Base-by-base conservation (phyloP, 2,113 vertebrate genomes). In the Oncorhynchus gorbuscha region DNA sequence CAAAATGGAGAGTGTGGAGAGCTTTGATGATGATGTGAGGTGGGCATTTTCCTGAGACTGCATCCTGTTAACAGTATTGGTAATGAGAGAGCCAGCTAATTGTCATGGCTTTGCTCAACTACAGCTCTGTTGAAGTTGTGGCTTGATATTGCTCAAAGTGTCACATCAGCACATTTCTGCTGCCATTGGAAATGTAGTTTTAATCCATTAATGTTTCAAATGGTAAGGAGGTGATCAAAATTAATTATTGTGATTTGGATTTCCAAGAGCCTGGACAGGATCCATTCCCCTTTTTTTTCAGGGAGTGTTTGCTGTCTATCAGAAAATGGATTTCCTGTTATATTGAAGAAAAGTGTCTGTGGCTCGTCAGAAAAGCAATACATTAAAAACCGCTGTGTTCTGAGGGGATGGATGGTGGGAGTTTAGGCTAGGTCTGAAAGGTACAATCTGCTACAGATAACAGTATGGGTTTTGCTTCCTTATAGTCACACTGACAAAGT, bases 271-370 rank as follows among this genome's bases (percentile, higher is more conserved):
- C 49, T 82, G 77, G 39, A 39, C 77, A 76, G 39, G 78, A 81
- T 83, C 79, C 68, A 67, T 85, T 82, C 67, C 32, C 16, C 13
- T 81, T 87, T 86, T 72, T 24, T 72, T 24, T 45, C 9, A 45
- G 75, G 75, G 3, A 75, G 45, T 71, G 64, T 86, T 72, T 28
- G 72, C 62, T 84, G 77, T 88, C 83, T 84, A 75, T 69, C 48
- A 76, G 76, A 39, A 86, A 87, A 91, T 78, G 84, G 86, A 88
- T 77, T 87, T 85, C 9, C 2, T 68, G 71, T 77, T 66, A 71
- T 72, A 3, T 35, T 64, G 59, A 84, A 68, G 81, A 84, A 73
- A 71, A 78, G 85, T 45, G 6, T 12, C 39, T 84, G 76, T 74
- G 62, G 35, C 76, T 45, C 87, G 79, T 87, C 81, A 85, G 78